Evolutionary conservation across 2,888 invertebrate species (phyloP), one percentile per base, ranked within the genome.

Genomic region (Cephus rjabovi): DNA sequence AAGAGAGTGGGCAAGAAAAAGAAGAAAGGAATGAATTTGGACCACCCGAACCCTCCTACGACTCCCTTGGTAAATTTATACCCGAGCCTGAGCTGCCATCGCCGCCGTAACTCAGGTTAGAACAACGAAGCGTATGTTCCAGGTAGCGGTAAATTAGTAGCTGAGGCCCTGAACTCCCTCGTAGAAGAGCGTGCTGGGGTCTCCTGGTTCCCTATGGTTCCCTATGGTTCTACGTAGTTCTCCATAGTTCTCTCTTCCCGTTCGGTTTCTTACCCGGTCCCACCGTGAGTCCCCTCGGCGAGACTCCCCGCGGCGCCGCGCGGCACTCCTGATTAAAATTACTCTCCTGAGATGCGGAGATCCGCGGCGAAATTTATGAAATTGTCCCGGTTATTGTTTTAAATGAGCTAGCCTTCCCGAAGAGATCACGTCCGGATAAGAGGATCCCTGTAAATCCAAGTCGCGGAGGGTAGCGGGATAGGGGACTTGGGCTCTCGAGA

Each of bases 251-350:
- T 71, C 71, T 31, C 31, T 15, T 34, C 31, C 31, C 71, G 56
- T 56, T 56, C 23, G 56, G 56, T 56, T 56, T 56, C 56, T 56
- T 56, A 56, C 31, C 71, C 30, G 71, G 33, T 71, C 71, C 71
- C 71, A 33, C 71, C 31, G 31, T 33, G 71, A 12, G 71, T 71
- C 71, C 31, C 71, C 76, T 81, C 79, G 75, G 35, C 6, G 78
- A 79, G 88, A 86, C 88, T 83, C 87, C 89, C 89, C 87, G 89
- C 85, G 82, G 89, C 79, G 89, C 81, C 80, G 84, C 82, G 87
- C 86, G 85, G 89, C 90, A 89, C 89, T 90, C 87, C 88, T 90
- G 89, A 90, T 90, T 89, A 90, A 90, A 90, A 89, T 90, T 89
- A 89, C 88, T 89, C 87, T 83, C 78, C 84, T 85, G 68, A 82